A percentile compares a stretch with the other conserved stretches of the same genome.
Evolutionary conservation across 2,797 vertebrate species (phyloP).

Genomic region (Danio choprae): DNA sequence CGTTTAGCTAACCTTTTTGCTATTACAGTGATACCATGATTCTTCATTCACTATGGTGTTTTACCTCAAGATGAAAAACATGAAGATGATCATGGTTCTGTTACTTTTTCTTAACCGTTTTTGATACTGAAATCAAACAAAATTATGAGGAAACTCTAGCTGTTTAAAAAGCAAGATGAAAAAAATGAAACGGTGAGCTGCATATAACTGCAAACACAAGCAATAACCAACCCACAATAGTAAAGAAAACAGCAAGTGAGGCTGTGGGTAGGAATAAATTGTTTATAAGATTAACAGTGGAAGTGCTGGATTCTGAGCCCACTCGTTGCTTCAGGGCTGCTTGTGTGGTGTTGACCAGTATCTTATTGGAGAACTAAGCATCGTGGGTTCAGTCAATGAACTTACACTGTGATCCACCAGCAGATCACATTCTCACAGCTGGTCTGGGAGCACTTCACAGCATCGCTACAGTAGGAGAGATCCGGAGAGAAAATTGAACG

Average conservation of each 20-base stretch:
- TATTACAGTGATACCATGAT: neutral
- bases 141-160: conserved; percentile 30
- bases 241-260: conserved; percentile 27
- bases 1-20: neutral
- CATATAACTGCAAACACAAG: conserved; percentile 38
- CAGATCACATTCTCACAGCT: conserved; percentile 33
- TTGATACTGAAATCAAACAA: neutral
- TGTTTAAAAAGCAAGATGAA: conserved; percentile 26
- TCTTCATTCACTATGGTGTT: neutral
- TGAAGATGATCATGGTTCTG: neutral
- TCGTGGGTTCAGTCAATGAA: conserved; percentile 33
- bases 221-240: conserved; percentile 11
- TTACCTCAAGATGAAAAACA: neutral
- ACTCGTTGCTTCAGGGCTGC: conserved; percentile 36
- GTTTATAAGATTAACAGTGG: conserved; percentile 41
- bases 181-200: conserved; percentile 3
- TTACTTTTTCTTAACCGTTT: neutral
- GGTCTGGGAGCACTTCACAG: conserved; percentile 38
- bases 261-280: conserved; percentile 49
- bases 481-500: conserved; percentile 21
- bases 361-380: conserved; percentile 28
- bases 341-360: conserved; percentile 34
- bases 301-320: conserved; percentile 33
- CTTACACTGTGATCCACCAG: conserved; percentile 31
- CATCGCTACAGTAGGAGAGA: neutral